phyloP scores from a whole-genome alignment of 2,888 invertebrate species.

The Lasiommata megera region DNA sequence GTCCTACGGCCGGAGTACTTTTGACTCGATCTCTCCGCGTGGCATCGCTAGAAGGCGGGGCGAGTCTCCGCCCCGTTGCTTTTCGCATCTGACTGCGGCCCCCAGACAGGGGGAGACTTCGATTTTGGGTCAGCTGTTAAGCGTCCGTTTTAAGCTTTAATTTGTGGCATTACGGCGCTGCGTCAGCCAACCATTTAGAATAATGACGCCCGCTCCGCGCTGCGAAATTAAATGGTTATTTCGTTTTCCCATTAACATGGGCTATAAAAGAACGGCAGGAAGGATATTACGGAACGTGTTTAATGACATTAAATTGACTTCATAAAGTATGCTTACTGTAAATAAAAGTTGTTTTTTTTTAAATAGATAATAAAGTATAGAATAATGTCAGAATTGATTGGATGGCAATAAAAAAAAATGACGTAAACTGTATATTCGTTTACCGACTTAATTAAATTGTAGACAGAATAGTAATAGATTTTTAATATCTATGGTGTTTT shows the following conservation, averaged over 20 bases:
- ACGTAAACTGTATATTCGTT: no score
- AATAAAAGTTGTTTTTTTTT: not conserved
- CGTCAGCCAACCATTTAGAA: slow-evolving; percentile 70
- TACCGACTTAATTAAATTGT: no score
- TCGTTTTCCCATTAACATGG: slow-evolving; percentile 55
- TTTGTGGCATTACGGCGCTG: slow-evolving; percentile 76
- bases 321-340: not conserved
- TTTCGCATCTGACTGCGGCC: slow-evolving; percentile 53
- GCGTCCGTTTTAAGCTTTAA: slow-evolving; percentile 80
- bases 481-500: no score
- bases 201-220: slow-evolving; percentile 66
- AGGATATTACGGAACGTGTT: not conserved
- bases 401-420: no score
- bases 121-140: slow-evolving; percentile 81
- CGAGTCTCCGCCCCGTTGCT: slow-evolving; percentile 74
- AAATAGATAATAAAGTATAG: no score
- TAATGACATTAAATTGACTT: not conserved
- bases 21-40: slow-evolving; percentile 64
- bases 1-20: slow-evolving; percentile 67
- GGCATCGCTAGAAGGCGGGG: slow-evolving; percentile 61
- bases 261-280: slow-evolving; percentile 6
- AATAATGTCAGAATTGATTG: no score
- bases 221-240: slow-evolving; percentile 56
- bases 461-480: no score
- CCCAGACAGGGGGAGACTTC: slow-evolving; percentile 61